Percentiles rank a stretch among this genome's conserved stretches.
phyloP scores from a whole-genome alignment of 2,888 invertebrate genomes.

The Bombylius discolor region DNA sequence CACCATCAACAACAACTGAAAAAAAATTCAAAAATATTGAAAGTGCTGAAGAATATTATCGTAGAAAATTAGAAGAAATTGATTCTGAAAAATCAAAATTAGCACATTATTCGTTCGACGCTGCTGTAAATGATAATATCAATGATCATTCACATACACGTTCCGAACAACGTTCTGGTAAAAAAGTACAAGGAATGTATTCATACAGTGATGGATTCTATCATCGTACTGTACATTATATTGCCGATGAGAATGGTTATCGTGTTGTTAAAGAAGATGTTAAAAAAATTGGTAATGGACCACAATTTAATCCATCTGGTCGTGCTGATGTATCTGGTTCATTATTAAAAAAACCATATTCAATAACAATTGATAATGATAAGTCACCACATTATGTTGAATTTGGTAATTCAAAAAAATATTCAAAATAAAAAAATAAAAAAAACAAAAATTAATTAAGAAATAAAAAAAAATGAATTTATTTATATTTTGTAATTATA shows the following conservation, averaged over 20 bases:
- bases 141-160: constrained; percentile 34
- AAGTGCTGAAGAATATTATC: constrained; percentile 5
- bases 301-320: constrained; percentile 37
- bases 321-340: constrained; percentile 37
- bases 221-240: constrained; percentile 42
- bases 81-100: constrained; percentile 30
- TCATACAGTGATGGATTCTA: constrained; percentile 48
- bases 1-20: neutral
- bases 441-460: too few species aligned
- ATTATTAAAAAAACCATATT: constrained; percentile 34
- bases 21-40: neutral
- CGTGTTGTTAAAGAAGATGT: constrained; percentile 41
- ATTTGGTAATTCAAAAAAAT: neutral
- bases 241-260: constrained; percentile 49
- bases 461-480: too few species aligned
- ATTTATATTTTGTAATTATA: too few species aligned
- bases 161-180: constrained; percentile 33
- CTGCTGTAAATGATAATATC: constrained; percentile 37
- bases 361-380: constrained; percentile 33
- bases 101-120: constrained; percentile 39
- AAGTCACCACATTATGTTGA: constrained; percentile 16
- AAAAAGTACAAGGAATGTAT: constrained; percentile 40
- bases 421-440: too few species aligned
- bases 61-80: constrained; percentile 13
- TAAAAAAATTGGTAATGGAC: constrained; percentile 40